Percentiles rank a stretch among this genome's conserved stretches.
phyloP scores from a whole-genome alignment of 2,113 vertebrate species.

The Antigone vipio region DNA sequence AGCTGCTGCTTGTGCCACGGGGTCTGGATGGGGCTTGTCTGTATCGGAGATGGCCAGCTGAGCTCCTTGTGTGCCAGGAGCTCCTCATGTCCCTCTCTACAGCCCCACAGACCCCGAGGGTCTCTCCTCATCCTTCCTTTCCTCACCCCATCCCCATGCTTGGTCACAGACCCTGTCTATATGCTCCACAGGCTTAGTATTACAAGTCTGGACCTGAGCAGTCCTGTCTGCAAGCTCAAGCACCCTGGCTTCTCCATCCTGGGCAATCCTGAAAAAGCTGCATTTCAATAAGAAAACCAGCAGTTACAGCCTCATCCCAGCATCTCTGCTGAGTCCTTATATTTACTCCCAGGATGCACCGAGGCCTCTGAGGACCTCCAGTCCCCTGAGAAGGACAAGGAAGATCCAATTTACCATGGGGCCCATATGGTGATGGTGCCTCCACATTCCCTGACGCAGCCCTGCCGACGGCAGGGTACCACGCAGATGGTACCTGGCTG shows the following conservation, averaged over 20 bases:
- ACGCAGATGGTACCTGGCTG: constrained; percentile 4
- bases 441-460: background rate
- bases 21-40: background rate
- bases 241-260: background rate
- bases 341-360: background rate
- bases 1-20: background rate
- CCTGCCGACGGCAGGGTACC: accelerated
- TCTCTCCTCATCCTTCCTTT: background rate
- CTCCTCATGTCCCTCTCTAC: background rate
- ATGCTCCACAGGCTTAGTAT: background rate
- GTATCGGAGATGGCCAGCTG: background rate
- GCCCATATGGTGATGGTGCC: background rate
- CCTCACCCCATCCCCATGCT: background rate
- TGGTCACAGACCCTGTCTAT: background rate
- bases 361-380: background rate
- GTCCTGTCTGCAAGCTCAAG: background rate
- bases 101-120: background rate
- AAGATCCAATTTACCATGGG: background rate
- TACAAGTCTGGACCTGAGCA: background rate
- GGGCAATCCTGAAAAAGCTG: background rate
- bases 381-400: background rate
- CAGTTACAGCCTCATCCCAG: background rate
- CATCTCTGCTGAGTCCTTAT: background rate
- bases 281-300: background rate
- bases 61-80: background rate